phyloP scores from a whole-genome alignment of 2,113 vertebrate genomes.

The Dipodomys merriami region DNA sequence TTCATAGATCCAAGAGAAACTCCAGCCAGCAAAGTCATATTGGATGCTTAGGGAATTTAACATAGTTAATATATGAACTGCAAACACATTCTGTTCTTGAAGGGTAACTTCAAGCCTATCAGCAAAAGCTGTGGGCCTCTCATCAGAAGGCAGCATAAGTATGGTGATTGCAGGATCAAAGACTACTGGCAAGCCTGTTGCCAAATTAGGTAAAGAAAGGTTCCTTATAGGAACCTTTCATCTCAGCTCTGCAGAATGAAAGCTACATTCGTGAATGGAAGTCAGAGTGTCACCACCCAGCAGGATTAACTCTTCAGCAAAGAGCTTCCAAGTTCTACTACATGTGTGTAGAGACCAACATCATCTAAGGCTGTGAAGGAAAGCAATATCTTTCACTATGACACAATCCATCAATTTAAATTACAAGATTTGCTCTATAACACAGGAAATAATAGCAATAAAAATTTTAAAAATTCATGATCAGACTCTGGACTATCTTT shows the following conservation, averaged over 20 bases:
- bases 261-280: neutral
- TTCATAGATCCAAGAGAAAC: neutral
- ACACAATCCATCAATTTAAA: neutral
- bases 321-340: neutral
- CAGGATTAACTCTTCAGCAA: neutral
- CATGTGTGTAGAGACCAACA: neutral
- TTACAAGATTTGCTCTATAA: neutral
- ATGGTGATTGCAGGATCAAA: neutral
- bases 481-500: neutral
- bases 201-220: neutral
- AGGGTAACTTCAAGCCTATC: neutral
- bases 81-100: neutral
- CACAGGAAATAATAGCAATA: neutral
- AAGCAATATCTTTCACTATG: neutral
- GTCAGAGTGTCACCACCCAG: neutral
- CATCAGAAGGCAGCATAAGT: neutral
- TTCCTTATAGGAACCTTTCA: neutral
- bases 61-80: neutral
- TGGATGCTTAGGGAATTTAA: neutral
- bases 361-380: neutral
- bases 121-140: neutral
- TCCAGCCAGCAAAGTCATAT: neutral
- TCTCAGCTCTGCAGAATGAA: neutral
- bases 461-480: conserved; percentile 36
- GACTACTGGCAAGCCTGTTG: neutral